Evolutionary conservation across 2,797 vertebrate genomes (phyloP), one percentile per base, ranked within the genome.

Genomic region (Microctenopoma lineatum): DNA sequence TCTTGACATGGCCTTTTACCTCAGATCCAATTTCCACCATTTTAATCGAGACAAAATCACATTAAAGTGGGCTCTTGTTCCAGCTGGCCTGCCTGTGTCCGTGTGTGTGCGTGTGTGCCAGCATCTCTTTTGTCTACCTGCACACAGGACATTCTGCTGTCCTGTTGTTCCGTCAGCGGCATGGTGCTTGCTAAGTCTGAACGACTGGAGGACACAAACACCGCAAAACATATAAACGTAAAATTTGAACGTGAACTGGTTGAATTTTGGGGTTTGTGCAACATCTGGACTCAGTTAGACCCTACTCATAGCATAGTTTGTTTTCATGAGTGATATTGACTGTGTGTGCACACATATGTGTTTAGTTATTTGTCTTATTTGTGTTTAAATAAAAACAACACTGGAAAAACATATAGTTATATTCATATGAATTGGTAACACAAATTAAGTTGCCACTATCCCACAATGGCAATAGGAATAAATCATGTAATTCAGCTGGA

Each of bases 1-100:
- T 81, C 87, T 68, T 89, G 91, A 92, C 90, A 86, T 88, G 91
- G 86, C 90, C 91, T 92, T 91, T 92, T 92, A 90, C 90, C 83
- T 87, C 85, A 87, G 85, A 91, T 93, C 91, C 89, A 92, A 93
- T 92, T 90, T 89, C 83, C 86, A 81, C 86, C 79, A 84, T 92
- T 92, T 91, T 90, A 92, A 93, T 92, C 88, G 80, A 81, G 89
- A 83, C 82, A 73, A 87, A 91, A 92, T 90, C 81, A 79, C 85
- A 89, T 92, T 88, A 89, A 18, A 65, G 59, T 47, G 77, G 71
- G 79, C 65, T 76, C 45, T 72, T 81, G 70, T 70, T 87, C 77
- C 79, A 78, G 77, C 70, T 13, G 63, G 59, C 58, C 70, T 27
- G 66, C 42, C 6, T 56, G 65, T 34, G 38, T 72, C 36, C 58